phyloP scores from a whole-genome alignment of 2,113 vertebrate genomes.

The human (Homo sapiens) region DNA sequence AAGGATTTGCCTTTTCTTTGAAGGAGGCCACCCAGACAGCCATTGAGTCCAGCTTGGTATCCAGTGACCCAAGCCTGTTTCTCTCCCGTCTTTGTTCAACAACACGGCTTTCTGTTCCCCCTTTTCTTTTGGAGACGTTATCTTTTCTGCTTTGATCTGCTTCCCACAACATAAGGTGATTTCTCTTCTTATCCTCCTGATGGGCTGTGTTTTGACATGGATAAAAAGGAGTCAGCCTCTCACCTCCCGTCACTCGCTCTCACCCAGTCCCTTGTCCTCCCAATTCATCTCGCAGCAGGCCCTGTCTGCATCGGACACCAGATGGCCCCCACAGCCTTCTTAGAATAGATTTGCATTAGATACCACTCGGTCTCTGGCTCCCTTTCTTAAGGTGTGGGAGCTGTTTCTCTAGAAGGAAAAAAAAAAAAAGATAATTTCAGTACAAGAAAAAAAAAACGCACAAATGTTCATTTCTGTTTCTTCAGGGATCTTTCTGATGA shows the following conservation, averaged over 20 bases:
- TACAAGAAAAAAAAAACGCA: slow-evolving; percentile 48
- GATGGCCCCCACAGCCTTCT: slow-evolving; percentile 80
- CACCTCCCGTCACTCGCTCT: neutral
- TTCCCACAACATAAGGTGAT: slow-evolving; percentile 49
- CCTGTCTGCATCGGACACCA: slow-evolving; percentile 76
- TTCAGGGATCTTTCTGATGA: slow-evolving; percentile 21
- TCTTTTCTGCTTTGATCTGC: slow-evolving; percentile 49
- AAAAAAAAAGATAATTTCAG: slow-evolving; percentile 60
- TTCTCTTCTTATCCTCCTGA: neutral
- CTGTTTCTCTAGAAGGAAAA: slow-evolving; percentile 48
- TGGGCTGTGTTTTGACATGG: slow-evolving; percentile 43
- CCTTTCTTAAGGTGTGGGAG: slow-evolving; percentile 75
- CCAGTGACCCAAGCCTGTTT: neutral
- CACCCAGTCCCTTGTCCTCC: neutral
- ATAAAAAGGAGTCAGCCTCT: neutral
- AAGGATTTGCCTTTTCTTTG: neutral
- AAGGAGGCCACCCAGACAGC: neutral
- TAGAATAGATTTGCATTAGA: slow-evolving; percentile 68
- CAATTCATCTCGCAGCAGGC: neutral
- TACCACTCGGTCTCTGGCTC: neutral
- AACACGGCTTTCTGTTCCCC: neutral
- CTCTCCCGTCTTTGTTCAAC: neutral
- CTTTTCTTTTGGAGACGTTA: neutral
- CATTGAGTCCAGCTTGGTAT: neutral
- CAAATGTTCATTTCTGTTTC: slow-evolving; percentile 66